Evolutionary conservation across 2,113 vertebrate genomes (phyloP), one percentile per base, ranked within the genome.

Genomic region (Triplophysa dalaica): DNA sequence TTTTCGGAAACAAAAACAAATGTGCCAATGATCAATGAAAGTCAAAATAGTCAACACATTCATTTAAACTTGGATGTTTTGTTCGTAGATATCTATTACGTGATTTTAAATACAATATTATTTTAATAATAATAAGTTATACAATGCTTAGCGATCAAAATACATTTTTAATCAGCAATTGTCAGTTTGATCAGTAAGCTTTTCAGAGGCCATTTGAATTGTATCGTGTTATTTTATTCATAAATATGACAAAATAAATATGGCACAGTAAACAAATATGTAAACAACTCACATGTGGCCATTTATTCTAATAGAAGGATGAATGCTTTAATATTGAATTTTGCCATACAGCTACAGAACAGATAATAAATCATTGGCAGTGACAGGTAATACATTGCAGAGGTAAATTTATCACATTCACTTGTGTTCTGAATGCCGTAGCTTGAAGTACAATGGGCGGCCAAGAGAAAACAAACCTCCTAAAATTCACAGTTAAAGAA

Each of bases 241-340:
- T 81, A 82, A 84, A 84, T 75, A 84, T 48, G 45, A 70, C 70
- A 81, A 81, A 79, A 85, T 82, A 85, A 54, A 82, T 62, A 79
- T 74, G 54, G 26, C 62, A 54, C n/a, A 54, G 61, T 85, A 77
- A 79, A 85, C 83, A 85, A 82, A 82, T 78, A 81, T 82, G 83
- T 85, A 85, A 85, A 85, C 83, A 82, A 69, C 52, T 76, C 43
- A 65, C 61, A 61, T 76, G 54, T 45, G 66, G 61, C 60, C 52
- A 29, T 84, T 84, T 82, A 85, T 82, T 84, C 50, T 61, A 79
- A 72, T 62, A 38, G 52, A 45, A 29, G n/a, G 41, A 67, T 33
- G 38, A 12, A 61, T 33, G 24, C 17, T 76, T 50, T 64, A 12
- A 75, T 21, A 38, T 33, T 75, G 9, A 62, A 62, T 65, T 19